Percentiles rank a stretch among this genome's conserved stretches.
Evolutionary conservation across 2,888 invertebrate genomes (phyloP).

Genomic region (Rapana venosa): DNA sequence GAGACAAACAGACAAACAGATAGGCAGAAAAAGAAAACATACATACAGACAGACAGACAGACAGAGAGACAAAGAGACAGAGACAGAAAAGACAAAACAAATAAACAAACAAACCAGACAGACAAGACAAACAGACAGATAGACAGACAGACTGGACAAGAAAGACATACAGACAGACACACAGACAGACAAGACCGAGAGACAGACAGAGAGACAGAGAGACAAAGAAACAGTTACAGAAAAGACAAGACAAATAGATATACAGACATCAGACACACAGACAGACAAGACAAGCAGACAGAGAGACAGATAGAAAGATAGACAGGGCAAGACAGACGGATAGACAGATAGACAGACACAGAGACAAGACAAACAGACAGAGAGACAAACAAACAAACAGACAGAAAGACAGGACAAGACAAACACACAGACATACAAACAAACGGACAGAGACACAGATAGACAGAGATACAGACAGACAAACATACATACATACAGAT

Average conservation of each 20-base stretch:
- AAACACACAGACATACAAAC: slow-evolving; percentile 14
- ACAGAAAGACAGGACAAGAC: slow-evolving; percentile 21
- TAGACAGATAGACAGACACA: not conserved
- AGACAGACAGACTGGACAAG: too few species aligned
- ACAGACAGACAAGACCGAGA: not conserved
- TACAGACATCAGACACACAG: not conserved
- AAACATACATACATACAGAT: not conserved
- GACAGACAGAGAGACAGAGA: slow-evolving; percentile 26
- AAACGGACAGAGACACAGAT: not conserved
- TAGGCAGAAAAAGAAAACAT: too few species aligned
- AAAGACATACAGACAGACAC: too few species aligned
- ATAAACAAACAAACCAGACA: too few species aligned
- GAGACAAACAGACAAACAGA: too few species aligned
- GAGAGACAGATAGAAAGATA: too few species aligned
- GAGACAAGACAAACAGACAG: not conserved
- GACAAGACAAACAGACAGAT: too few species aligned
- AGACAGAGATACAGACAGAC: not conserved
- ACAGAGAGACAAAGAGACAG: too few species aligned
- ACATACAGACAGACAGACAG: too few species aligned
- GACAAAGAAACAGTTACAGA: not conserved
- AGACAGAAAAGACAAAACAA: too few species aligned
- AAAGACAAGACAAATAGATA: too few species aligned
- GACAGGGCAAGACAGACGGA: not conserved
- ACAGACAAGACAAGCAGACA: not conserved
- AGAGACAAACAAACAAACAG: slow-evolving; percentile 62